Evolutionary conservation across 2,888 invertebrate genomes (phyloP).

Genomic region (Ceraclea dissimilis): DNA sequence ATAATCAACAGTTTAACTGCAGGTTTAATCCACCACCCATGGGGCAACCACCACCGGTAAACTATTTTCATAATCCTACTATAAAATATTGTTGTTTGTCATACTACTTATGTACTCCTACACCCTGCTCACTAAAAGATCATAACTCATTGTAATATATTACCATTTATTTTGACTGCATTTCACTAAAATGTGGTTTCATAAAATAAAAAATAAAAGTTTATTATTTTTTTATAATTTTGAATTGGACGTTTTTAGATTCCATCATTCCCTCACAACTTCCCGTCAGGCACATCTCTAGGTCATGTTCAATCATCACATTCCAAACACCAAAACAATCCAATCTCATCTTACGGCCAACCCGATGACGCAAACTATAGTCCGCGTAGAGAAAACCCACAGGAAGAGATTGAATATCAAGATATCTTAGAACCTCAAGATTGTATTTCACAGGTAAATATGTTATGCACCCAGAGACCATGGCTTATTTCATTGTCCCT

Average conservation of each 20-base stretch:
- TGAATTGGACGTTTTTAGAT: conserved; percentile 18
- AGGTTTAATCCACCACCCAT: conserved; percentile 19
- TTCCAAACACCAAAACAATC: conserved; percentile 19
- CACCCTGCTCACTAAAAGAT: too few species aligned
- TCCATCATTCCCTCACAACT: conserved; percentile 24
- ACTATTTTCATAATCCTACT: too few species aligned
- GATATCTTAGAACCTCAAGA: conserved; percentile 25
- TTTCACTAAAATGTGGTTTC: too few species aligned
- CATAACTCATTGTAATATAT: too few species aligned
- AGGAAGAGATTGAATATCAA: conserved; percentile 26
- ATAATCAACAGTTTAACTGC: conserved; percentile 26
- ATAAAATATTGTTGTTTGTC: not conserved
- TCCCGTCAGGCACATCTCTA: conserved; percentile 11
- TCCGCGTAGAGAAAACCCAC: conserved; percentile 7
- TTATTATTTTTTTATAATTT: not conserved
- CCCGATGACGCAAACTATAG: conserved; percentile 12
- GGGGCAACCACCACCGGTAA: conserved; percentile 22
- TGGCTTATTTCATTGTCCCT: too few species aligned
- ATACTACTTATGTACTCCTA: not conserved
- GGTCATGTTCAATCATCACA: conserved; percentile 21
- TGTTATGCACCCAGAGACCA: not conserved
- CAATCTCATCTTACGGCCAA: conserved; percentile 14
- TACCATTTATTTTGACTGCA: too few species aligned
- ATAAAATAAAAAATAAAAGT: too few species aligned
- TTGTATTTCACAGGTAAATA: conserved; percentile 24